Evolutionary conservation across 2,888 invertebrate genomes (phyloP).

Genomic region (Agrilus biguttatus): DNA sequence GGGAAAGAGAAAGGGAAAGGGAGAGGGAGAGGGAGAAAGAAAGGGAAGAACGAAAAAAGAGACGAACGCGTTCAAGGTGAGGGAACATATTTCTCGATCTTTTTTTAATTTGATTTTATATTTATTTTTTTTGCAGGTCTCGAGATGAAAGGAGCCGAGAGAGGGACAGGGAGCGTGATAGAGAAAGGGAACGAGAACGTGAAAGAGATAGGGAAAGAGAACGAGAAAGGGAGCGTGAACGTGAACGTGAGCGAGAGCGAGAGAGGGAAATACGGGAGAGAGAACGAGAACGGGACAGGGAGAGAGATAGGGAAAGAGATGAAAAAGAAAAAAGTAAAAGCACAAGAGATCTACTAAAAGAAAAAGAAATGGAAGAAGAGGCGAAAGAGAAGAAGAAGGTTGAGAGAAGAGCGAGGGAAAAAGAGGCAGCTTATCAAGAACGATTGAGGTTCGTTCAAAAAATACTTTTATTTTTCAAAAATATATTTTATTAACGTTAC

Average conservation of each 20-base stretch:
- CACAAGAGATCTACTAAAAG: constrained; percentile 49
- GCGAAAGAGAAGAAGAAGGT: constrained; percentile 76
- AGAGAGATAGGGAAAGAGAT: constrained; percentile 35
- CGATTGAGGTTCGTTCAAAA: constrained; percentile 32
- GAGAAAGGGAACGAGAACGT: constrained; percentile 29
- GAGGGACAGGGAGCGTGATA: constrained; percentile 23
- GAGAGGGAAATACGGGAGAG: constrained; percentile 29
- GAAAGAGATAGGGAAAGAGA: constrained; percentile 25
- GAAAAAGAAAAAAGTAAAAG: constrained; percentile 36
- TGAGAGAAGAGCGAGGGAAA: constrained; percentile 84
- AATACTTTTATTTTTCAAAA: constrained; percentile 16
- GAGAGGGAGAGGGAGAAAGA: constrained; percentile 34
- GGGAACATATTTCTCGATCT: background rate
- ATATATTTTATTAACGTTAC: constrained; percentile 16
- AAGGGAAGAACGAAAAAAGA: background rate
- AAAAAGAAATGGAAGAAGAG: constrained; percentile 84
- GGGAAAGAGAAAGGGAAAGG: constrained; percentile 30
- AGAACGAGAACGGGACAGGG: constrained; percentile 34
- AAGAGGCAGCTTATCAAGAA: constrained; percentile 94
- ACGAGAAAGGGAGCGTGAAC: constrained; percentile 31
- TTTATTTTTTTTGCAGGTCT: constrained; percentile 20
- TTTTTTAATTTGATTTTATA: background rate
- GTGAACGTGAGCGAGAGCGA: constrained; percentile 30
- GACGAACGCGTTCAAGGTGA: too few relatives aligned
- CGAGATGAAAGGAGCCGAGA: constrained; percentile 22